A percentile compares a stretch with the other conserved stretches of the same genome.
Evolutionary conservation across 1,140 invertebrate genomes (phyloP).

Genomic region (Caenorhabditis inopinata): DNA sequence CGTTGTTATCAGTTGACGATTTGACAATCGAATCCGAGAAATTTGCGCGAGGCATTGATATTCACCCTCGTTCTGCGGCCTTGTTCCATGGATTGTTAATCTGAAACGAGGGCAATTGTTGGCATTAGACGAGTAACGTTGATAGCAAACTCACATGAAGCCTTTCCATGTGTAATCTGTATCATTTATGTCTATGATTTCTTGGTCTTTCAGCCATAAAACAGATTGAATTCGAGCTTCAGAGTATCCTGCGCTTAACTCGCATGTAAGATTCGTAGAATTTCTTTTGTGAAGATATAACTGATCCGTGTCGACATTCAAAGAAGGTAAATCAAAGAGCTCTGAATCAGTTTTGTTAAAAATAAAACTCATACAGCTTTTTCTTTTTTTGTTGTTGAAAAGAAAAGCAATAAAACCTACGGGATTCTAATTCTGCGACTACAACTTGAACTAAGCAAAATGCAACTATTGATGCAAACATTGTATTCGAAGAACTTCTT

Average conservation of each 20-base stretch:
- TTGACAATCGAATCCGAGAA: conserved; percentile 1
- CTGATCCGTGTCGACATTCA: conserved; percentile 21
- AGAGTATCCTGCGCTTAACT: conserved; percentile 30
- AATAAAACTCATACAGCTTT: too few species aligned
- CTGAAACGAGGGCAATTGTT: neutral
- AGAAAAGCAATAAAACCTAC: neutral
- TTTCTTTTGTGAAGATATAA: conserved; percentile 11
- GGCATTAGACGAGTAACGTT: neutral
- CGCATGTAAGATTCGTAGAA: conserved; percentile 31
- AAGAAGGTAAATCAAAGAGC: conserved; percentile 39
- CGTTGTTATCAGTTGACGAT: conserved; percentile 15
- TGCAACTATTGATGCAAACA: neutral
- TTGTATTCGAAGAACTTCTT: neutral
- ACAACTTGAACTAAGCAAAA: neutral
- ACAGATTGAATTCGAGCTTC: neutral
- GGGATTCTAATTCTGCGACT: conserved; percentile 11
- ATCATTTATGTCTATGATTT: neutral
- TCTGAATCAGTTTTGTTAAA: conserved; percentile 38
- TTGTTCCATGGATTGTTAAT: neutral
- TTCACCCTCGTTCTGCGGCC: conserved; percentile 32
- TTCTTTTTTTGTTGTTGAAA: neutral
- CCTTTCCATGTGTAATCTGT: neutral
- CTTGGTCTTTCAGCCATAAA: conserved; percentile 15
- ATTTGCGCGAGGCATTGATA: conserved; percentile 38
- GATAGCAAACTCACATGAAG: conserved; percentile 5